Conservation (phyloP, 1,140 invertebrate species). For the Megathymus violae region DNA sequence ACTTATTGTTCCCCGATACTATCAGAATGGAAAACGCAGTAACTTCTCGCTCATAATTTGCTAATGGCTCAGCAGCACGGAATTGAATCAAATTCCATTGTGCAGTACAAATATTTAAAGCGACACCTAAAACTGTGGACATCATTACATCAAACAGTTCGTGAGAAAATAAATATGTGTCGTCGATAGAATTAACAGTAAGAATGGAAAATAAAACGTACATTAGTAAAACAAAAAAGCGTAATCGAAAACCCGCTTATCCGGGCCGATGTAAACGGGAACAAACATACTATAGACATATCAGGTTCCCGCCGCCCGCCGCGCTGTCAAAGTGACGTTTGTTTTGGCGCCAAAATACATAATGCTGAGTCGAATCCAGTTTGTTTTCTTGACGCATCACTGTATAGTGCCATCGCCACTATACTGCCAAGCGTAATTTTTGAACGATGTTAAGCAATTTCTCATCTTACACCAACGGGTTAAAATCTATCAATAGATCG, state of each 20-base stretch:
- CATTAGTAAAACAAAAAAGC: conserved; percentile 58
- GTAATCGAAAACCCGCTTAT: conserved; percentile 75
- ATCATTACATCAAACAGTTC: conserved; percentile 25
- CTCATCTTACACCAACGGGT: conserved; percentile 44
- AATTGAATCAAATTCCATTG: neutral
- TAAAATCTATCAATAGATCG: conserved; percentile 33
- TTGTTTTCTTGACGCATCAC: conserved; percentile 81
- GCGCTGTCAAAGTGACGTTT: conserved; percentile 79
- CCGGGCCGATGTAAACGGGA: conserved; percentile 68
- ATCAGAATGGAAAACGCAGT: too few species aligned
- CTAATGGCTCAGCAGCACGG: neutral
- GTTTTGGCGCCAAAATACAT: conserved; percentile 83
- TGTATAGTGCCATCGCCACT: conserved; percentile 55
- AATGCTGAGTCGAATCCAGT: conserved; percentile 73
- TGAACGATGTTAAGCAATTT: conserved; percentile 42
- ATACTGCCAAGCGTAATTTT: conserved; percentile 48
- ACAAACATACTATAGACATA: conserved; percentile 77
- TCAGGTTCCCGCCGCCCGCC: conserved; percentile 78
- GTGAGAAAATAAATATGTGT: conserved; percentile 43
- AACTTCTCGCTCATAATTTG: neutral
- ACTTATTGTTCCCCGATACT: too few species aligned
- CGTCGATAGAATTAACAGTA: conserved; percentile 39
- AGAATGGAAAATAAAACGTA: conserved; percentile 52
- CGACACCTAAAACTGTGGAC: conserved; percentile 11
- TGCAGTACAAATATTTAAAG: neutral